Percentiles rank a stretch among this genome's conserved stretches.
phyloP scores from a whole-genome alignment of 30 jellyfish, hydroid and myxozoan species.

The Morbakka virulenta region DNA sequence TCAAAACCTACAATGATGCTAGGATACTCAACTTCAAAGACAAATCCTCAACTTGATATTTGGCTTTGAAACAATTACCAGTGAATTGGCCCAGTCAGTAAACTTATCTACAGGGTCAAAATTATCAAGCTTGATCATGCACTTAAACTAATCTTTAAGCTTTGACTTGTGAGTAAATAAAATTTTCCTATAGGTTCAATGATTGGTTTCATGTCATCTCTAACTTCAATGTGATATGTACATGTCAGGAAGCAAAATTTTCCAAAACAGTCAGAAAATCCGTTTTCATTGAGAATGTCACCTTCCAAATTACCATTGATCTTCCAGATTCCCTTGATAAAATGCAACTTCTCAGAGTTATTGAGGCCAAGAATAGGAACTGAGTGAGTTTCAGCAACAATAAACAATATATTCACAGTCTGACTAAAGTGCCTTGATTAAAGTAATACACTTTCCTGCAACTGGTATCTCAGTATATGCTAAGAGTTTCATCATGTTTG shows the following conservation, averaged over 20 bases:
- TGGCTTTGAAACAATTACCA: conserved; percentile 53
- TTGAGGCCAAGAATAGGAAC: conserved; percentile 51
- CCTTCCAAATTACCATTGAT: conserved; percentile 19
- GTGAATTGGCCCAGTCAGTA: conserved; percentile 76
- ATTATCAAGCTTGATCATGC: conserved; percentile 36
- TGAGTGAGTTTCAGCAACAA: conserved; percentile 29
- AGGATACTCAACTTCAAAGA: conserved; percentile 33
- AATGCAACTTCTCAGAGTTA: conserved; percentile 17
- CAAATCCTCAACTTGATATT: conserved; percentile 73
- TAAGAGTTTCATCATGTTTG: conserved; percentile 23
- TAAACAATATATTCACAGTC: conserved; percentile 9
- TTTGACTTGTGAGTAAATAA: conserved; percentile 44
- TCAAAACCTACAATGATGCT: conserved; percentile 37
- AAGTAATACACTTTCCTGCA: conserved; percentile 38
- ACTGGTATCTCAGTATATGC: conserved; percentile 20
- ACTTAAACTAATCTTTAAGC: conserved; percentile 62
- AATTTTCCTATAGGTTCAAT: conserved; percentile 23
- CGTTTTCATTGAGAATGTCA: conserved; percentile 1
- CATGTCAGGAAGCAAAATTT: conserved; percentile 21
- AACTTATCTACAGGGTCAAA: conserved; percentile 50
- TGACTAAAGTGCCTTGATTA: conserved; percentile 12
- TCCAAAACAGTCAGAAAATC: conserved; percentile 49
- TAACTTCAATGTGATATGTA: conserved; percentile 24
- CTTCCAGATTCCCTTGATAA: conserved; percentile 35
- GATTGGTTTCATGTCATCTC: conserved; percentile 22